phyloP scores from a whole-genome alignment of 2,797 vertebrate genomes.

The Malurus splendens region DNA sequence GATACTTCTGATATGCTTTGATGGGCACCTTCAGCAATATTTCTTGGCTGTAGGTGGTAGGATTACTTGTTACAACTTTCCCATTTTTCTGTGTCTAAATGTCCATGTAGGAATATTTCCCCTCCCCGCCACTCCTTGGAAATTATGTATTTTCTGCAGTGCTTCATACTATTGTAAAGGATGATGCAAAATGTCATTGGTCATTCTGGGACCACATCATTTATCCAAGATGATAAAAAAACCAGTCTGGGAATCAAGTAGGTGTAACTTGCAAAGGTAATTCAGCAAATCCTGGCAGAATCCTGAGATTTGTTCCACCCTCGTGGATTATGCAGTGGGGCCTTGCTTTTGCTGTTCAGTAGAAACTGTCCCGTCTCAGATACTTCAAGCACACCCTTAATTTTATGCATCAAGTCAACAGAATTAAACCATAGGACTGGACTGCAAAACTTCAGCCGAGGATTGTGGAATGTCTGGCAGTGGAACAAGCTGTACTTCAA shows the following conservation, averaged over 20 bases:
- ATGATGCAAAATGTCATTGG: background rate
- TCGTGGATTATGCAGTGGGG: fast-evolving
- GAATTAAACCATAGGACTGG: background rate
- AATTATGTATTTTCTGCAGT: background rate
- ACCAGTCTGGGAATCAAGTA: background rate
- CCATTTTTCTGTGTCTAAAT: background rate
- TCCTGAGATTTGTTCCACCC: background rate
- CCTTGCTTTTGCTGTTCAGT: background rate
- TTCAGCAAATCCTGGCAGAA: background rate
- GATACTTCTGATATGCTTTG: background rate
- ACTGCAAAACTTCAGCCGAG: slow-evolving; percentile 5
- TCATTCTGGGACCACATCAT: background rate
- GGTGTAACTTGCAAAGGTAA: background rate
- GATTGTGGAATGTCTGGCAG: slow-evolving; percentile 29
- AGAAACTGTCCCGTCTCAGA: background rate
- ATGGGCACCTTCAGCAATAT: background rate
- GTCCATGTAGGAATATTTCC: background rate
- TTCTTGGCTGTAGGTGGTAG: background rate
- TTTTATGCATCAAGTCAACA: background rate
- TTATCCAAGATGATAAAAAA: background rate
- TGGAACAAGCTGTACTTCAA: slow-evolving; percentile 21
- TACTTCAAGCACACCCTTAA: background rate
- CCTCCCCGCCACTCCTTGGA: background rate
- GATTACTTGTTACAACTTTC: background rate
- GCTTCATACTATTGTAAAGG: background rate